Conservation (phyloP, 2,797 vertebrate species). For the Buphagus erythrorhynchus region DNA sequence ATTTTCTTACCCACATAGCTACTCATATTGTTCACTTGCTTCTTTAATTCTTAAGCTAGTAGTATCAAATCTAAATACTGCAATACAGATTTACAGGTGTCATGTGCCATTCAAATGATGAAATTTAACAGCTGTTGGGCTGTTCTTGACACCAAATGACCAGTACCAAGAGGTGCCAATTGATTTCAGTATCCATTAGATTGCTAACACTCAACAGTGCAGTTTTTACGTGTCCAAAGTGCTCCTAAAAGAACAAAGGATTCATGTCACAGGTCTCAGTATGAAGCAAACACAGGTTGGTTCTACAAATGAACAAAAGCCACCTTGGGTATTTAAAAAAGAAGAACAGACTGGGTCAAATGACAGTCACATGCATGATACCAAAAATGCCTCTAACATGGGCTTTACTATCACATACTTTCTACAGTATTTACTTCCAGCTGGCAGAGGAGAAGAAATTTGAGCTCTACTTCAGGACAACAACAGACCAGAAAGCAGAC, state of each 20-base stretch:
- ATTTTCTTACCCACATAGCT: background rate
- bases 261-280: background rate
- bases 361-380: background rate
- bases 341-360: background rate
- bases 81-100: background rate
- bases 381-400: background rate
- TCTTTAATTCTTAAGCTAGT: background rate
- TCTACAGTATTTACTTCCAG: background rate
- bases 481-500: background rate
- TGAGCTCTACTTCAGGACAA: background rate
- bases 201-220: rapidly evolving
- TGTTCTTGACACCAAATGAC: background rate
- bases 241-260: background rate
- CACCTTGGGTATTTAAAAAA: background rate
- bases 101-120: background rate
- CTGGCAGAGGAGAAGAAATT: background rate
- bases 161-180: background rate
- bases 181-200: background rate
- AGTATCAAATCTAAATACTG: background rate
- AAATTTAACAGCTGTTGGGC: background rate
- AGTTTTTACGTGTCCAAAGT: rapidly evolving
- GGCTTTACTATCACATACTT: background rate
- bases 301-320: background rate
- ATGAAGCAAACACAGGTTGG: background rate
- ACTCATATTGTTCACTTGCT: background rate